Evolutionary conservation across 2,797 vertebrate species (phyloP).

Genomic region (Psittacula echo): DNA sequence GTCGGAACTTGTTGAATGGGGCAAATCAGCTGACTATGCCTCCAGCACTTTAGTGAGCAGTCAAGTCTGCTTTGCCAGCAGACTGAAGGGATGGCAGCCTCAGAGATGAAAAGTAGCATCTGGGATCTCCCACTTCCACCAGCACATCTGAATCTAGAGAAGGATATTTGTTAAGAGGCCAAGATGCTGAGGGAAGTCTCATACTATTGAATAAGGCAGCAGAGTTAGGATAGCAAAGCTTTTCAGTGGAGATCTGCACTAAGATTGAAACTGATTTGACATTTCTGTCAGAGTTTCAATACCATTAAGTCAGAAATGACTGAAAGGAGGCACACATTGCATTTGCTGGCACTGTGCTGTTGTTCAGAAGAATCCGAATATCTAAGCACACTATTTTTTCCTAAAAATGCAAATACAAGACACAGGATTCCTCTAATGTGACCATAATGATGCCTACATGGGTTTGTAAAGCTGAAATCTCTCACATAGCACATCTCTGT

Average conservation of each 20-base stretch:
- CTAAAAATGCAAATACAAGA: neutral
- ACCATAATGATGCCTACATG: neutral
- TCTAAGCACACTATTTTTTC: neutral
- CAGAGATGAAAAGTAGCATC: neutral
- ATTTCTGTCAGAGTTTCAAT: neutral
- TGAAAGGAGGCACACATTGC: neutral
- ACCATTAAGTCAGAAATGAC: neutral
- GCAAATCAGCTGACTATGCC: neutral
- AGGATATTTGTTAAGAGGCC: neutral
- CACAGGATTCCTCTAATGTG: neutral
- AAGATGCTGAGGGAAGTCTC: neutral
- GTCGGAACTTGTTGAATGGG: neutral
- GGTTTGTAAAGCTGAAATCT: neutral
- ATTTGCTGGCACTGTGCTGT: neutral
- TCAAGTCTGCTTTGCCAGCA: neutral
- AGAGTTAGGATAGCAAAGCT: neutral
- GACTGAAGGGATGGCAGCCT: neutral
- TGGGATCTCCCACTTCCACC: neutral
- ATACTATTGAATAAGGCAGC: neutral
- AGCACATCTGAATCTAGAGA: neutral
- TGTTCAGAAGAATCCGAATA: neutral
- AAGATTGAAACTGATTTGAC: neutral
- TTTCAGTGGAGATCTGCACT: neutral
- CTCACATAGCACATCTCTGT: too few relatives aligned
- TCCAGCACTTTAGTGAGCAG: neutral